Evolutionary conservation across 2,113 vertebrate genomes (phyloP).

Genomic region (Rana temporaria): DNA sequence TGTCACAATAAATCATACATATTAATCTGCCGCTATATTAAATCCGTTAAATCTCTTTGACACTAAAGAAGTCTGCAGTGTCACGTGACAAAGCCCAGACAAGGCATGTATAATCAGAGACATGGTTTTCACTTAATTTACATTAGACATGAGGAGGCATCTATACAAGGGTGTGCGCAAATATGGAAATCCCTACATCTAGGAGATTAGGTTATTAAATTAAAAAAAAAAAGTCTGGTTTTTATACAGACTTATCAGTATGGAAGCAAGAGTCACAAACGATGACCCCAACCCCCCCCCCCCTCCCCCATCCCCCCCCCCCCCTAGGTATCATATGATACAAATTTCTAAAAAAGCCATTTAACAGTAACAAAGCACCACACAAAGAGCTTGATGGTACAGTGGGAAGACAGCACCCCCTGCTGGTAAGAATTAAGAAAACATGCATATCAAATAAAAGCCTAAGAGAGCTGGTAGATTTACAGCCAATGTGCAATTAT

Average conservation of each 20-base stretch:
- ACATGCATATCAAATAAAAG: too few relatives aligned
- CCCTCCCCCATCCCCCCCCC: too few relatives aligned
- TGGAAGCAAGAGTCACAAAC: too few relatives aligned
- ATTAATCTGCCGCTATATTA: constrained; percentile 4
- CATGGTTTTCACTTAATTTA: not conserved
- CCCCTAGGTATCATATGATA: not conserved
- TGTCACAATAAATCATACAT: constrained; percentile 35
- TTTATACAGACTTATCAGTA: too few relatives aligned
- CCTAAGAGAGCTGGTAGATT: too few relatives aligned
- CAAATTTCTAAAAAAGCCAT: not conserved
- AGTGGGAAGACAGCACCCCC: not conserved
- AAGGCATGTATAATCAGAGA: not conserved
- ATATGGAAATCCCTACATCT: not conserved
- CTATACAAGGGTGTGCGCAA: not conserved
- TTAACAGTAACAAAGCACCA: not conserved
- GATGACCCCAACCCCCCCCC: not conserved
- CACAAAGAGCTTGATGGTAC: not conserved
- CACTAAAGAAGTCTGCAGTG: not conserved
- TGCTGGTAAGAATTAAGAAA: not conserved
- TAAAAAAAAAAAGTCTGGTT: too few relatives aligned
- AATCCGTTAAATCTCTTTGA: not conserved
- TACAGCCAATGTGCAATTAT: too few relatives aligned
- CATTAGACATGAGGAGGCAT: not conserved
- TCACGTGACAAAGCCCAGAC: not conserved
- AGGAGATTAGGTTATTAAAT: not conserved